Conservation (phyloP, 2,888 invertebrate species). For the Drosophila austrosaltans region DNA sequence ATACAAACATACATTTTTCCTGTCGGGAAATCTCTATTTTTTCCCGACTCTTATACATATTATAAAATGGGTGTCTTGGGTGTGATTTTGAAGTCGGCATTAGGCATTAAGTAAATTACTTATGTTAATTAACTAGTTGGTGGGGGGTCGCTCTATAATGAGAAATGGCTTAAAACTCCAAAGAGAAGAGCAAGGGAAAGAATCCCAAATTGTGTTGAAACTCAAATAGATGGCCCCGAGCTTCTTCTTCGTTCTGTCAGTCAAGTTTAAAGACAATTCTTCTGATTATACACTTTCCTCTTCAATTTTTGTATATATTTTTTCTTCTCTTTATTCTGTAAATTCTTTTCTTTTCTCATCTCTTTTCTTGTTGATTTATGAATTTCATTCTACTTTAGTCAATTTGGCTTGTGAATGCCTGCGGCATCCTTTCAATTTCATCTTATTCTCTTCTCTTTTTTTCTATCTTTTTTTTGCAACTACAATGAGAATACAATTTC, state of each 20-base stretch:
- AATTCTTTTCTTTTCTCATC: slow-evolving; percentile 2
- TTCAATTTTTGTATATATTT: slow-evolving; percentile 13
- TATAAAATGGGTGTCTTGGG: slow-evolving; percentile 52
- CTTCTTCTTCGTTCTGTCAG: slow-evolving; percentile 15
- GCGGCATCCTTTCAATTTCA: slow-evolving; percentile 18
- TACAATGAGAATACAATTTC: slow-evolving; percentile 40
- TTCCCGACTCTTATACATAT: slow-evolving; percentile 8
- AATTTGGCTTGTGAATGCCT: slow-evolving; percentile 33
- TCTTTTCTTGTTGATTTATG: slow-evolving; percentile 43
- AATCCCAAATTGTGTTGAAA: slow-evolving; percentile 8
- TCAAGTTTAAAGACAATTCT: slow-evolving; percentile 5
- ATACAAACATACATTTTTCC: neutral
- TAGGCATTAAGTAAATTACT: slow-evolving; percentile 69
- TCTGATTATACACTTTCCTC: slow-evolving; percentile 42
- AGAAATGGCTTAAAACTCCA: slow-evolving; percentile 58
- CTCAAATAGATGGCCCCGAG: slow-evolving; percentile 43
- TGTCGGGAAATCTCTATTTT: neutral
- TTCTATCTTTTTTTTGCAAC: neutral
- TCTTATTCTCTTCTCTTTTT: neutral
- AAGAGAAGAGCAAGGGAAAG: neutral
- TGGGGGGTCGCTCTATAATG: slow-evolving; percentile 55
- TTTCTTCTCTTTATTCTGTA: neutral
- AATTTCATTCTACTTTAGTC: slow-evolving; percentile 27
- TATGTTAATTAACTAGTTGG: slow-evolving; percentile 71
- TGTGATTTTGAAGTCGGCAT: slow-evolving; percentile 44